Evolutionary conservation across 1,140 invertebrate genomes (phyloP).

Genomic region (Caenorhabditis latens): DNA sequence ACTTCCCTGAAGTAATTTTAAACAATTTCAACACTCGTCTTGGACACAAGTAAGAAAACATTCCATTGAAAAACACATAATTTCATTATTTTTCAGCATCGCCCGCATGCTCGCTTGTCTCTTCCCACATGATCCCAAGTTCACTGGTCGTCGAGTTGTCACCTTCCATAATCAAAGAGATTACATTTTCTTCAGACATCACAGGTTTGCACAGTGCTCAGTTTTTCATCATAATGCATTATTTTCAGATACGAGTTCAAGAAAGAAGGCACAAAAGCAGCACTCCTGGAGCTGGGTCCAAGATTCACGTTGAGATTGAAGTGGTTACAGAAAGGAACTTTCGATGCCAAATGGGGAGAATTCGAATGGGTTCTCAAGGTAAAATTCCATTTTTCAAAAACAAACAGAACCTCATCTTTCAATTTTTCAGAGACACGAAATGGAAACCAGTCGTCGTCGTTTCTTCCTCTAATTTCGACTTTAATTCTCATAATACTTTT

Average conservation of each 20-base stretch:
- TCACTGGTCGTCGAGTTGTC: constrained; percentile 89
- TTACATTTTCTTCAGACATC: constrained; percentile 98
- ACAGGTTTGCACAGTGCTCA: constrained; percentile 83
- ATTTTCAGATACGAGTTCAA: constrained; percentile 89
- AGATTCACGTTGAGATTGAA: constrained; percentile 92
- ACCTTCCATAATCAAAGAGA: constrained; percentile 99
- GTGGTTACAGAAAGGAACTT: constrained; percentile 94
- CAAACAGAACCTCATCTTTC: neutral
- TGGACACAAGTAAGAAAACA: constrained; percentile 83
- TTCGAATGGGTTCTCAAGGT: constrained; percentile 97
- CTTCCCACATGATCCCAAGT: constrained; percentile 96
- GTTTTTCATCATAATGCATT: neutral
- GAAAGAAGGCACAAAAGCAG: constrained; percentile 85
- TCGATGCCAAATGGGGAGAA: constrained; percentile 94
- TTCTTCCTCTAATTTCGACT: constrained; percentile 66
- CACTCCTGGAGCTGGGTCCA: constrained; percentile 92
- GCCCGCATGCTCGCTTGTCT: constrained; percentile 93
- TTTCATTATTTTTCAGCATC: constrained; percentile 79
- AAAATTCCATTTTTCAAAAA: constrained; percentile 27
- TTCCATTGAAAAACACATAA: neutral
- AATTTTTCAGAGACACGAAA: constrained; percentile 76
- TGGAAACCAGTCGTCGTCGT: constrained; percentile 75
- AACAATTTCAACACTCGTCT: constrained; percentile 96
- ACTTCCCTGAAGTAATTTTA: constrained; percentile 89
- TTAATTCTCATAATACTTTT: neutral